Base-by-base conservation (phyloP, 2,797 vertebrate genomes). In the Channa striata region DNA sequence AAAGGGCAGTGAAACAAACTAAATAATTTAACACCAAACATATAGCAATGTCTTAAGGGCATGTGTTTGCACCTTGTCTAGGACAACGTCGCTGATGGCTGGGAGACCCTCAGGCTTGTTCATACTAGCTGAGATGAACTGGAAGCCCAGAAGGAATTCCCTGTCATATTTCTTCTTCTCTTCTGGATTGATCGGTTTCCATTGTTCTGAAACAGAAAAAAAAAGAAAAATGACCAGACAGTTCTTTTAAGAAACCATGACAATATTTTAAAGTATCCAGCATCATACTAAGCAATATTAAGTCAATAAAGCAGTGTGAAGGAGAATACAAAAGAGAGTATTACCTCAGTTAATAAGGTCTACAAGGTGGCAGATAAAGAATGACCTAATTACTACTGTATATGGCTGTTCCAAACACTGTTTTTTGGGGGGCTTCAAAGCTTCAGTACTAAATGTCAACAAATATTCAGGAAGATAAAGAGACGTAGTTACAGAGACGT, bases 131-230 rank as follows among this genome's bases (percentile, higher is more conserved):
- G 95, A 94, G 77, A 93, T 97, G 87, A 97, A 99, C 91, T 99
- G 98, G 89, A 97, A 98, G 51, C 95, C 95, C 63, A 99, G 94
- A 39, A 99, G 93, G 87, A 99, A 99, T 80, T 95, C 96, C 0
- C 98, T 85, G 86, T 99, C 97, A 0, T 99, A 99, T n/a, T 95
- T 93, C 88, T 99, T 99, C 90, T 99, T 99, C 61, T 97, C 96
- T 80, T 99, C 98, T 0, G 94, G 92, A 82, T 97, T 95, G 53
- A 99, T 87, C 0, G 97, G 97, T 54, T 96, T 98, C 97, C 97
- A 99, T 90, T 97, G 95, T 50, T 98, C 97, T 98, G 83, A 13
- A 53, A 63, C 11, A 71, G 13, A 48, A 23, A 34, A 8, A 34
- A 8, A 63, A 19, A 12, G 39, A 54, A 37, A 2, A 43, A 8